Evolutionary conservation across 1,140 invertebrate species (phyloP), one percentile per base, ranked within the genome.

Genomic region (Acyrthosiphon pisum): DNA sequence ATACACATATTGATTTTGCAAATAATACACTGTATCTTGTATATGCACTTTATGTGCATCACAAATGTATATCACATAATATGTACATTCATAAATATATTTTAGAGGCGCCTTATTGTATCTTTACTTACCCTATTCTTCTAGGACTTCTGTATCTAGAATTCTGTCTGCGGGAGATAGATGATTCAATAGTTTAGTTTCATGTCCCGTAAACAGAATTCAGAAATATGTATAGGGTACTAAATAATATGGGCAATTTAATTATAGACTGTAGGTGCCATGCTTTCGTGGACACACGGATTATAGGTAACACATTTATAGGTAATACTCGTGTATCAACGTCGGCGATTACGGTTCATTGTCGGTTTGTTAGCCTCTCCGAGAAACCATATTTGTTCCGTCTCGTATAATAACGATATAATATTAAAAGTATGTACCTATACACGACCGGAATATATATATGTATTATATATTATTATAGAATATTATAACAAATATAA

Each of bases 341-440:
- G 14, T 22, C 56, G 91, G 26, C 35, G 76, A 93, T 93, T 93
- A 93, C 91, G 48, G 91, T 92, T 92, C 76, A 83, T 92, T 93
- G 91, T 93, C 91, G 76, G 91, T 93, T 56, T 86, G 35, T 93
- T 93, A 93, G 76, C 48, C 48, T 83, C 22, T 92, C 46, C 81
- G n/a, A 84, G 20, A 1, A 92, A 83, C 46, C 91, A 93, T 56
- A 93, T 93, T 93, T 84, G 91, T 93, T 93, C 91, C 81, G 91
- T 93, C 8, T 83, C 37, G 50, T 53, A 60, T 68, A 68, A 90
- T 68, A 60, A 60, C n/a, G n/a, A 88, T 53, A 90, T 60, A 90
- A 90, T 60, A 56, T 60, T 35, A 90, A 60, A 90, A 68, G n/a
- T 89, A 89, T 89, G 53, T 56, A 22, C n/a, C n/a, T n/a, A 37